Base-by-base conservation (phyloP, 1,140 invertebrate genomes). In the Bilobella aurantiaca region DNA sequence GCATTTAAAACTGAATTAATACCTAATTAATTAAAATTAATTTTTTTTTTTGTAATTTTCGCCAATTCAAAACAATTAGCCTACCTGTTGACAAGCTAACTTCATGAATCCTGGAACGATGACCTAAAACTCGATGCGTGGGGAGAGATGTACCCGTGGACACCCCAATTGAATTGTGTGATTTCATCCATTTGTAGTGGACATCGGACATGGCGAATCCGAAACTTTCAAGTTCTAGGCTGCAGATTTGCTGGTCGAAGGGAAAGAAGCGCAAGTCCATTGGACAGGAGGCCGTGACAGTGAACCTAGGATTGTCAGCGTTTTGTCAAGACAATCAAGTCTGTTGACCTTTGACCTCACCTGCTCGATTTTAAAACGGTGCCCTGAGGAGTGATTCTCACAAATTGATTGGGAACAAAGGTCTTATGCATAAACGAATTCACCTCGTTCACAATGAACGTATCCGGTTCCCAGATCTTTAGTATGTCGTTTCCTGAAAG, bases 211-310 rank as follows among this genome's bases (percentile, higher is more conserved):
- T 53, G 5, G 49, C 21, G 49, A 18, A 53, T 16, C 12, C 37
- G 37, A n/a, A 63, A 82, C 91, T 94, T 85, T 96, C 93, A 73
- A 96, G 94, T 83, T 96, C 93, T 75, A 96, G 91, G 77, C 93
- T 89, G 81, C 93, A 96, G 69, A 93, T 81, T 79, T 97, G 93
- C 75, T 91, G 86, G 79, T 97, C 93, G 90, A 96, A 93, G 1
- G 93, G 93, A 80, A 96, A 96, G 79, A 95, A 93, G 77, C 95
- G 90, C 66, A 97, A 84, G 80, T 95, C 92, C 92, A 96, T 96
- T 29, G 93, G 92, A 82, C 93, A 96, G 73, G 91, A 94, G 71
- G 92, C 92, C 63, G 93, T 96, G 75, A 96, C 94, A 70, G 93
- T 96, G 80, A 96, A 84, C 81, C 93, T 94, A 81, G n/a, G 84